Percentiles rank a stretch among this genome's conserved stretches.
Conservation (phyloP, 1,140 invertebrate species). For the Olivierus martensii region DNA sequence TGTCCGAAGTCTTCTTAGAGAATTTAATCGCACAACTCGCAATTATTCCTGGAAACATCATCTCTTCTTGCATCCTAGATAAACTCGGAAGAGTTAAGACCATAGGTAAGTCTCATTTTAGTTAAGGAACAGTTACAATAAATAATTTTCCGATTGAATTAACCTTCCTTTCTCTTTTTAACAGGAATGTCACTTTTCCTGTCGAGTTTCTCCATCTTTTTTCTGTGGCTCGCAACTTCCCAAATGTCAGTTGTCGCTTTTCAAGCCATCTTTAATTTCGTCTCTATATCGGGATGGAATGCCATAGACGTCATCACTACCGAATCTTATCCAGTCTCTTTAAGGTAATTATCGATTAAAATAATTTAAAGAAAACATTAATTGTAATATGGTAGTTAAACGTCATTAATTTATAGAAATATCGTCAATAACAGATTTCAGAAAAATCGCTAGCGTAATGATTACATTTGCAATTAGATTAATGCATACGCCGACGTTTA, state of each 20-base stretch:
- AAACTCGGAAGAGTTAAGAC: slow-evolving; percentile 33
- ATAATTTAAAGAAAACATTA: too few species aligned
- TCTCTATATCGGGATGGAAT: slow-evolving; percentile 37
- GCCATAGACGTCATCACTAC: slow-evolving; percentile 34
- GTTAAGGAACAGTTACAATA: too few species aligned
- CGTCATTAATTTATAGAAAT: too few species aligned
- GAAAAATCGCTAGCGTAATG: too few species aligned
- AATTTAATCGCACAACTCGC: slow-evolving; percentile 27
- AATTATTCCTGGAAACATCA: slow-evolving; percentile 35
- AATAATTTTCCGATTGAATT: too few species aligned
- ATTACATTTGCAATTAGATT: too few species aligned
- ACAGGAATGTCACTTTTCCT: slow-evolving; percentile 34
- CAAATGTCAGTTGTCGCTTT: slow-evolving; percentile 23
- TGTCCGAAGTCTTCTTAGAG: slow-evolving; percentile 26
- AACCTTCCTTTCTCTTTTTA: slow-evolving; percentile 4
- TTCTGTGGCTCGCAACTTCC: slow-evolving; percentile 33
- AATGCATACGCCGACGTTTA: too few species aligned
- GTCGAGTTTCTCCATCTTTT: slow-evolving; percentile 33
- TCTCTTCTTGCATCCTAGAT: slow-evolving; percentile 36
- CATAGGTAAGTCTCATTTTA: slow-evolving; percentile 31
- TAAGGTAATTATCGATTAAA: slow-evolving; percentile 28
- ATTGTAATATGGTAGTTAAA: too few species aligned
- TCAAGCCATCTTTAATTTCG: slow-evolving; percentile 34
- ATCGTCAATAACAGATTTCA: too few species aligned
- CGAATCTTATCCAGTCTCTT: slow-evolving; percentile 36